Conservation (phyloP, 2,797 vertebrate genomes). For the Hydrocynus forskahlii region DNA sequence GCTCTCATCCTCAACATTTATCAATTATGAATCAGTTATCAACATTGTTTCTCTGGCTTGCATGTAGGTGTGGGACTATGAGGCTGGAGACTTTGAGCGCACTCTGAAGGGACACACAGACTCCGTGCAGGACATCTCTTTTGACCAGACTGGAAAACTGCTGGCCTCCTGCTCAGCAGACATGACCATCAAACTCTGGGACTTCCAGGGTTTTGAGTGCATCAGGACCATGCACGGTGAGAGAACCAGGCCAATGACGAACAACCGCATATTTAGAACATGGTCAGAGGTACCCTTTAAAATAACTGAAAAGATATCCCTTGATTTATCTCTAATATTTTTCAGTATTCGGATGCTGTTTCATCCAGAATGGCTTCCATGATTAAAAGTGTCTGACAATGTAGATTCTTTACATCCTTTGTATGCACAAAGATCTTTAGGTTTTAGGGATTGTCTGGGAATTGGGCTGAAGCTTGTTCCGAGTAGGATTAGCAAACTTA, state of each 20-base stretch:
- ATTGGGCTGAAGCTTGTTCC: not conserved
- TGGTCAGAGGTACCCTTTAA: not conserved
- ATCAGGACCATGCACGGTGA: conserved; percentile 99
- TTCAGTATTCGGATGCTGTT: not conserved
- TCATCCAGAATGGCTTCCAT: not conserved
- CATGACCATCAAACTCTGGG: conserved; percentile 99
- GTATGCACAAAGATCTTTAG: conserved; percentile 10
- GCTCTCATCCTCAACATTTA: too few species aligned
- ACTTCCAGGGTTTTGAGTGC: conserved; percentile 99
- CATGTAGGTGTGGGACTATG: conserved; percentile 96
- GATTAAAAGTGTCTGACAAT: conserved; percentile 16
- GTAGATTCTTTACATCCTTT: conserved; percentile 12
- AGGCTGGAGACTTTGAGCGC: conserved; percentile 97
- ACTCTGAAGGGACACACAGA: conserved; percentile 99
- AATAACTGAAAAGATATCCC: too few species aligned
- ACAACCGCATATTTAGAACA: not conserved
- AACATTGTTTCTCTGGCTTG: not conserved
- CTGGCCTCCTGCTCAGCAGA: conserved; percentile 99
- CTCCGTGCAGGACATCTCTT: conserved; percentile 99
- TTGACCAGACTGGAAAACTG: conserved; percentile 96
- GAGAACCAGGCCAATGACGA: conserved; percentile 39
- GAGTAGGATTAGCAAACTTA: conserved; percentile 24
- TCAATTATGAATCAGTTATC: too few species aligned
- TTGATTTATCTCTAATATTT: not conserved
- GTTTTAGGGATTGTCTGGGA: conserved; percentile 22